phyloP scores from a whole-genome alignment of 2,113 vertebrate species.

The Chinchilla lanigera region DNA sequence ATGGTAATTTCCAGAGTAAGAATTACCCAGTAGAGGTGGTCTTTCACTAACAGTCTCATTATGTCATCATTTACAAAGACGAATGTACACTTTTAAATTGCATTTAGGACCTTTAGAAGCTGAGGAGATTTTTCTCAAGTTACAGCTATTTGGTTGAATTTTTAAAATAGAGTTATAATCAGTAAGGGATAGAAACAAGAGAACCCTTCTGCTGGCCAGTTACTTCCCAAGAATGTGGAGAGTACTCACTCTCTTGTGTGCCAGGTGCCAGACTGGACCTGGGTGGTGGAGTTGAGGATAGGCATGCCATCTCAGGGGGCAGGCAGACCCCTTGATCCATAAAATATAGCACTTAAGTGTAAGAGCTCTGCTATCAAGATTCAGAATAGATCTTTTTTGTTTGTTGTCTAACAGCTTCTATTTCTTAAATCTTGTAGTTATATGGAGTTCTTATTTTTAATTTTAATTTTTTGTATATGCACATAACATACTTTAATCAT shows the following conservation, averaged over 20 bases:
- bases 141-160: background rate
- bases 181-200: no score
- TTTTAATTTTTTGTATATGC: background rate
- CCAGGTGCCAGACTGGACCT: rapidly evolving
- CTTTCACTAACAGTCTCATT: background rate
- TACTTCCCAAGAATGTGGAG: background rate
- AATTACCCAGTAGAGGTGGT: background rate
- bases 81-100: background rate
- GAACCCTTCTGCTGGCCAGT: background rate
- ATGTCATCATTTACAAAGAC: background rate
- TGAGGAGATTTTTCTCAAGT: background rate
- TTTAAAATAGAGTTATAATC: background rate
- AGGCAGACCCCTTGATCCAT: background rate
- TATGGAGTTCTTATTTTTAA: background rate
- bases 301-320: background rate
- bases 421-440: background rate
- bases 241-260: background rate
- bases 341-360: background rate
- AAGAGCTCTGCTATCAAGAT: background rate
- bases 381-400: background rate
- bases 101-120: background rate
- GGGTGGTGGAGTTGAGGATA: no score
- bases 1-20: background rate
- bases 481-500: background rate
- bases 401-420: background rate